Evolutionary conservation across 2,797 vertebrate species (phyloP).

Genomic region (Bovichtus diacanthus): DNA sequence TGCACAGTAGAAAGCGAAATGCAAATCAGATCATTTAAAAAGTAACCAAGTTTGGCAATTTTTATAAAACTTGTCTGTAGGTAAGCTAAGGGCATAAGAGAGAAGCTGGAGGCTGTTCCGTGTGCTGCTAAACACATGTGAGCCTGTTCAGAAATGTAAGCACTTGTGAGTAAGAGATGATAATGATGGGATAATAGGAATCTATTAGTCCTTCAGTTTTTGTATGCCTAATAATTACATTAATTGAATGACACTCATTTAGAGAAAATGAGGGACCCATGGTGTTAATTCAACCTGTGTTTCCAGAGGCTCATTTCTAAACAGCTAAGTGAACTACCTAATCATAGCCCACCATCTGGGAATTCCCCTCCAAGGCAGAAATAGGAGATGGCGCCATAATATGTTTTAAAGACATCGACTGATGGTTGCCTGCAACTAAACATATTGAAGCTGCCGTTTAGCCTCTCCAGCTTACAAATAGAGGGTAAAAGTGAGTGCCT

Average conservation of each 20-base stretch:
- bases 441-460: slow-evolving; percentile 66
- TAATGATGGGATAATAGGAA: slow-evolving; percentile 82
- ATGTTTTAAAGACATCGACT: slow-evolving; percentile 75
- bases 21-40: slow-evolving; percentile 72
- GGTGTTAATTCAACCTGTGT: slow-evolving; percentile 86
- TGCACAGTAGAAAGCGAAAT: slow-evolving; percentile 67
- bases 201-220: slow-evolving; percentile 83
- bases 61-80: slow-evolving; percentile 47
- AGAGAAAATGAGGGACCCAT: slow-evolving; percentile 82
- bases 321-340: slow-evolving; percentile 84
- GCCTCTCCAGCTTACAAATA: slow-evolving; percentile 66
- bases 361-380: slow-evolving; percentile 82
- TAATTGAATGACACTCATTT: slow-evolving; percentile 88
- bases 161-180: slow-evolving; percentile 75
- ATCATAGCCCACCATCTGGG: slow-evolving; percentile 83
- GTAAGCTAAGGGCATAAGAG: slow-evolving; percentile 35
- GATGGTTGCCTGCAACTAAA: slow-evolving; percentile 72
- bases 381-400: slow-evolving; percentile 72
- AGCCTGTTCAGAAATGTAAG: slow-evolving; percentile 69
- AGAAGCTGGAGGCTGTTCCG: slow-evolving; percentile 57
- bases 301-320: slow-evolving; percentile 86
- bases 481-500: slow-evolving; percentile 67
- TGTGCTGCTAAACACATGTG: slow-evolving; percentile 44
- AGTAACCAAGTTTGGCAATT: slow-evolving; percentile 57
- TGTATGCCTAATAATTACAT: slow-evolving; percentile 85